Conservation (phyloP, 2,113 vertebrate species). For the Urocitellus parryii region DNA sequence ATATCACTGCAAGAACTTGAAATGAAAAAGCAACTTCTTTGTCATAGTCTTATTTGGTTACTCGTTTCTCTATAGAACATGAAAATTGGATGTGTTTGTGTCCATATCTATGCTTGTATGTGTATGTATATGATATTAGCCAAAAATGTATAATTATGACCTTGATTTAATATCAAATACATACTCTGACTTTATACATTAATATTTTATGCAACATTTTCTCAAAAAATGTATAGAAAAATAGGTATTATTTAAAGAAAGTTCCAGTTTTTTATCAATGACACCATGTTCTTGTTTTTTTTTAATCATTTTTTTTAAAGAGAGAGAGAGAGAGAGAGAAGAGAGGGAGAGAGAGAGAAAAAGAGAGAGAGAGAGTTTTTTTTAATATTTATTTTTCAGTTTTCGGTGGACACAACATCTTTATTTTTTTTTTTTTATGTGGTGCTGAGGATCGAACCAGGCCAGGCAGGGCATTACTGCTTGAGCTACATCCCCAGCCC, state of each 20-base stretch:
- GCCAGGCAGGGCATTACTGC: no score
- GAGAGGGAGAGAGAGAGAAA: no score
- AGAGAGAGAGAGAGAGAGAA: no score
- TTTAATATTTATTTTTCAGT: no score
- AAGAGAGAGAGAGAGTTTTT: no score
- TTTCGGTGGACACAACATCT: no score
- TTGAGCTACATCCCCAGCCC: no score
- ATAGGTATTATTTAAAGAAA: not conserved
- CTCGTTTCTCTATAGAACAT: not conserved
- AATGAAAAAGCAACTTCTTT: not conserved
- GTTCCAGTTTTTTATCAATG: not conserved
- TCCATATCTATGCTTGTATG: not conserved
- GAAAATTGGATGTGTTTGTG: not conserved
- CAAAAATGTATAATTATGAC: not conserved
- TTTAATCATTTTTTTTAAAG: no score
- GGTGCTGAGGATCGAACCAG: no score
- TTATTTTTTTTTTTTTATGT: no score
- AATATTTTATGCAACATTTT: not conserved
- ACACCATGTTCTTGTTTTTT: no score
- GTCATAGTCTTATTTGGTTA: not conserved
- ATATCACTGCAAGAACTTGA: not conserved
- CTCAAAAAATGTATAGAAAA: not conserved
- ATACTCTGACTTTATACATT: not conserved
- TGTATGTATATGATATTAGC: not conserved
- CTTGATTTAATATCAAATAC: not conserved